Evolutionary conservation across 2,797 vertebrate genomes (phyloP).

Genomic region (Nyctalus aviator): DNA sequence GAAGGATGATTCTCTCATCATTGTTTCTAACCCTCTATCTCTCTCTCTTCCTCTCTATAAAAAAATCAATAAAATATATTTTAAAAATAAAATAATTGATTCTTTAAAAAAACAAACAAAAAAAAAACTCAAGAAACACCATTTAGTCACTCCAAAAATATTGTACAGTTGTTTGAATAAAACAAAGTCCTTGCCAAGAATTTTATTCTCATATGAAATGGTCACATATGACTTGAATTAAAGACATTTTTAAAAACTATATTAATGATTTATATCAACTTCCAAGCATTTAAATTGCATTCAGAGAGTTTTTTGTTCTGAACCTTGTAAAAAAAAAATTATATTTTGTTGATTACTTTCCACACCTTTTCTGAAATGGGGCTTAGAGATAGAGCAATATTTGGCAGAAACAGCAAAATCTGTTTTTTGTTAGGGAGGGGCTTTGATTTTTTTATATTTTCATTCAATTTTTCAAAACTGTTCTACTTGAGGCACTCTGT

Average conservation of each 20-base stretch:
- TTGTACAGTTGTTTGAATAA: background rate
- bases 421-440: background rate
- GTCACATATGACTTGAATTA: constrained; percentile 1
- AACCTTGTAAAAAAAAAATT: constrained; percentile 33
- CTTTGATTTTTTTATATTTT: background rate
- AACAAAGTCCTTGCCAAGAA: background rate
- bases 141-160: background rate
- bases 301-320: background rate
- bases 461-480: background rate
- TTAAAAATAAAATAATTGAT: too few relatives aligned
- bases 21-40: too few relatives aligned
- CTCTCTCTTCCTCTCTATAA: too few relatives aligned
- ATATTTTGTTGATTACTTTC: constrained; percentile 27
- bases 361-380: background rate
- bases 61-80: too few relatives aligned
- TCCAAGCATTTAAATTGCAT: background rate
- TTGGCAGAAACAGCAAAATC: constrained; percentile 45
- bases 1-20: too few relatives aligned
- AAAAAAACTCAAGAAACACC: background rate
- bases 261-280: constrained; percentile 20
- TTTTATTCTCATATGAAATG: background rate
- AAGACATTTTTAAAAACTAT: background rate
- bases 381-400: background rate
- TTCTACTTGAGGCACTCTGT: constrained; percentile 51
- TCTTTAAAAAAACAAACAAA: constrained; percentile 7